phyloP scores from a whole-genome alignment of 2,797 vertebrate genomes.

The Adrianichthys oophorus region DNA sequence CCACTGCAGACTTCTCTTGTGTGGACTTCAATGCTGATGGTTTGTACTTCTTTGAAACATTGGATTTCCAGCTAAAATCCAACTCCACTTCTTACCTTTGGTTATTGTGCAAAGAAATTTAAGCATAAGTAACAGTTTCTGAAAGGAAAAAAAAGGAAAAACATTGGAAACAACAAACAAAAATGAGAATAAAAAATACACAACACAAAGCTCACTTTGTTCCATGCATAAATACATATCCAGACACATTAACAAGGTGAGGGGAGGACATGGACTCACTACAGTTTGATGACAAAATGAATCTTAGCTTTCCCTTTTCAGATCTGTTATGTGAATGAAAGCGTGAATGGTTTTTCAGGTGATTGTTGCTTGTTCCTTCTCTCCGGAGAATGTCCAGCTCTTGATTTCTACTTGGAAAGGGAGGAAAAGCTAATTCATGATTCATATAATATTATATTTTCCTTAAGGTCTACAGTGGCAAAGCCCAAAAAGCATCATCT shows the following conservation, averaged over 20 bases:
- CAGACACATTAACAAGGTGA: slow-evolving; percentile 75
- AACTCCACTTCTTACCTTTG: slow-evolving; percentile 84
- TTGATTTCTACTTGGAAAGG: slow-evolving; percentile 14
- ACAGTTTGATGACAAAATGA: slow-evolving; percentile 42
- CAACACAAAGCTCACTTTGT: slow-evolving; percentile 67
- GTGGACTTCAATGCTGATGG: slow-evolving; percentile 45
- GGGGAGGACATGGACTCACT: slow-evolving; percentile 51
- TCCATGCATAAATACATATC: slow-evolving; percentile 81
- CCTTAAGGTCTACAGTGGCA: slow-evolving; percentile 8
- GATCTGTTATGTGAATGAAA: slow-evolving; percentile 41
- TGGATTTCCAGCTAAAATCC: slow-evolving; percentile 70
- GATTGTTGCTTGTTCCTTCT: slow-evolving; percentile 48
- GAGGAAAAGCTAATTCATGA: slow-evolving; percentile 5
- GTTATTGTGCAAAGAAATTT: slow-evolving; percentile 84
- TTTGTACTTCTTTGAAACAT: slow-evolving; percentile 35
- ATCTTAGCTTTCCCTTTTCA: slow-evolving; percentile 39
- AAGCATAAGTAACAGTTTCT: slow-evolving; percentile 77
- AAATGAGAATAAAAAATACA: slow-evolving; percentile 45
- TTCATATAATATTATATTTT: slow-evolving; percentile 5
- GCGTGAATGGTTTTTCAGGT: slow-evolving; percentile 36
- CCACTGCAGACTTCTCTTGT: slow-evolving; percentile 39
- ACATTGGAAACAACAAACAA: slow-evolving; percentile 21
- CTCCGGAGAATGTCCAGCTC: slow-evolving; percentile 12
- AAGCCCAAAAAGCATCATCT: slow-evolving; percentile 19
- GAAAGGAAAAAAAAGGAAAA: slow-evolving; percentile 50